A percentile compares a stretch with the other conserved stretches of the same genome.
Conservation (phyloP, 2,888 invertebrate species). For the Yponomeuta plumbellus region DNA sequence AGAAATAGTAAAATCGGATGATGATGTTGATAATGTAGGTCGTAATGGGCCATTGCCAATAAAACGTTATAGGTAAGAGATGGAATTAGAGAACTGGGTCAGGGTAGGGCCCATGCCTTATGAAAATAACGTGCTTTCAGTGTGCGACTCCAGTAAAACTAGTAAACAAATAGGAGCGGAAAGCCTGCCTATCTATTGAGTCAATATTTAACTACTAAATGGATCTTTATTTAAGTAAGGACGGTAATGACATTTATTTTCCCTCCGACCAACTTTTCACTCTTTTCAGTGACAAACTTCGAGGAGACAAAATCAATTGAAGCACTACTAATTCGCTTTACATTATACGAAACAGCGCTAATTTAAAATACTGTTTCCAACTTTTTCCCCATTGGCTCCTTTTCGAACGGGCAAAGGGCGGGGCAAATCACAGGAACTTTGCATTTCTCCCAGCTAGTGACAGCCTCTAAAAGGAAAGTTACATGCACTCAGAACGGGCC, state of each 20-base stretch:
- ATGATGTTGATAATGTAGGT: conserved; percentile 76
- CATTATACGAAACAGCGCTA: conserved; percentile 15
- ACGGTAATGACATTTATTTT: conserved; percentile 7
- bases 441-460: conserved; percentile 38
- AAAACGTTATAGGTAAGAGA: conserved; percentile 76
- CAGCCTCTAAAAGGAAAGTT: conserved; percentile 53
- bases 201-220: conserved; percentile 11
- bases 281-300: not conserved
- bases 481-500: conserved; percentile 51
- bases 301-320: conserved; percentile 7
- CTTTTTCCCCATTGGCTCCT: conserved; percentile 15
- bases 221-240: not conserved
- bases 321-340: conserved; percentile 14
- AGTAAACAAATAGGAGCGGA: conserved; percentile 13
- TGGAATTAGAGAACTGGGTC: conserved; percentile 74
- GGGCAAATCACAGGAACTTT: conserved; percentile 45
- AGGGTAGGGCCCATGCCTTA: conserved; percentile 64
- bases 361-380: conserved; percentile 16
- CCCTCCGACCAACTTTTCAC: conserved; percentile 4
- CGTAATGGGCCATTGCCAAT: conserved; percentile 75
- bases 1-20: conserved; percentile 76
- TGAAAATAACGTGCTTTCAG: conserved; percentile 57
- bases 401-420: conserved; percentile 30
- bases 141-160: not conserved
- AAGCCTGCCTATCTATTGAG: not conserved